phyloP scores from a whole-genome alignment of 1,140 invertebrate species.

The Adoxophyes honmai region DNA sequence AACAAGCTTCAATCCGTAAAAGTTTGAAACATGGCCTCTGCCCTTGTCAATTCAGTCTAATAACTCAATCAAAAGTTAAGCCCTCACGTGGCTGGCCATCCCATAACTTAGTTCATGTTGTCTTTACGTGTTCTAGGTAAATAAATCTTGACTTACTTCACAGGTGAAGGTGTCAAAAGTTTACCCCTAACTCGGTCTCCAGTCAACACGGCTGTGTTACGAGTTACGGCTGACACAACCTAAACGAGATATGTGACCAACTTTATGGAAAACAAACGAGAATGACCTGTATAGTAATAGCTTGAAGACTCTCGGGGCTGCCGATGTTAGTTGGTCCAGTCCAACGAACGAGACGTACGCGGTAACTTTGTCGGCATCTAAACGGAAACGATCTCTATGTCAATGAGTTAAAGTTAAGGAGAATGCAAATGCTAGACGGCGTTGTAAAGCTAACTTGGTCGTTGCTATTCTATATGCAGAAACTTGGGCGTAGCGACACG shows the following conservation, averaged over 20 bases:
- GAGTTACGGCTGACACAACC: background rate
- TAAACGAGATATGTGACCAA: conserved; percentile 1
- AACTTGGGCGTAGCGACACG: background rate
- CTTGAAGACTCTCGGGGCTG: background rate
- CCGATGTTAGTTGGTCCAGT: background rate
- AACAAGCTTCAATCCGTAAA: too few species aligned
- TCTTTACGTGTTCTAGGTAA: conserved; percentile 9
- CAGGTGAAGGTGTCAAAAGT: conserved; percentile 9
- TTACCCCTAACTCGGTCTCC: conserved; percentile 1
- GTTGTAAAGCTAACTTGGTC: background rate
- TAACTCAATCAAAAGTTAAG: conserved; percentile 5
- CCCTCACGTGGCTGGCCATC: conserved; percentile 6
- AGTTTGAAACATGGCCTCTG: too few species aligned
- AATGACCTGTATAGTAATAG: conserved; percentile 4
- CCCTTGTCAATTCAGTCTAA: background rate
- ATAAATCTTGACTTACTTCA: conserved; percentile 7
- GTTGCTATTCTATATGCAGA: background rate
- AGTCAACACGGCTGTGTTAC: conserved; percentile 13
- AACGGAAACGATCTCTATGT: background rate
- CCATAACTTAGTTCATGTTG: conserved; percentile 6
- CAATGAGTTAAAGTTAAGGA: background rate
- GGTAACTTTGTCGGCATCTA: background rate
- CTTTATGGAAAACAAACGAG: conserved; percentile 2
- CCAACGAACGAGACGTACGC: background rate
- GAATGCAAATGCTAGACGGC: background rate